These are phyloP conservation scores for Conchocele bisecta DNA, from an alignment of 2,888 invertebrate species.

Conservation along the genomic window DNA sequence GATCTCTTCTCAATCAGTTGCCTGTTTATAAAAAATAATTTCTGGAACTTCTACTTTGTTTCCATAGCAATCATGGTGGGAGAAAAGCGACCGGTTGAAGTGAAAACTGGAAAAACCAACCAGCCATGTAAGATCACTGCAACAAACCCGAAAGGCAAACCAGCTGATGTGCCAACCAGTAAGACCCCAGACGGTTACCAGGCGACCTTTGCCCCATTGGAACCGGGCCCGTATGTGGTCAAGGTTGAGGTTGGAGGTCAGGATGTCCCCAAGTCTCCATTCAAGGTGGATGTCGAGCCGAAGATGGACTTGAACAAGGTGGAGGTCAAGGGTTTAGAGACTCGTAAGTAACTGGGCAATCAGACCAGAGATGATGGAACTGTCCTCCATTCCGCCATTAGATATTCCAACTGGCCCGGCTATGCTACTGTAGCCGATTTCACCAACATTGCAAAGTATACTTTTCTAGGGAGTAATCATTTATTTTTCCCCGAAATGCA, in stretches of 20 bases:
- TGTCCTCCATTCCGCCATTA: too few relatives aligned
- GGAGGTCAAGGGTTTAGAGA: constrained; percentile 90
- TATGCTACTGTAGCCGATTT: too few relatives aligned
- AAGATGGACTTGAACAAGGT: constrained; percentile 79
- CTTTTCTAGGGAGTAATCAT: too few relatives aligned
- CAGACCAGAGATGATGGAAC: too few relatives aligned
- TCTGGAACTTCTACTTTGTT: neutral
- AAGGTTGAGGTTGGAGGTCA: constrained; percentile 82
- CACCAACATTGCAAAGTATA: too few relatives aligned
- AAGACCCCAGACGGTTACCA: constrained; percentile 88
- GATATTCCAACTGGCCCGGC: too few relatives aligned
- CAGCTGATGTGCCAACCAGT: constrained; percentile 88
- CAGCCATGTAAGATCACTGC: constrained; percentile 69
- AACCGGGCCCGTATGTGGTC: constrained; percentile 81
- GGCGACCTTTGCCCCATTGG: constrained; percentile 82
- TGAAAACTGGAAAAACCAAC: constrained; percentile 54
- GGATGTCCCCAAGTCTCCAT: constrained; percentile 82
- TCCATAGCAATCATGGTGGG: constrained; percentile 55
- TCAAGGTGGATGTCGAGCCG: constrained; percentile 81
- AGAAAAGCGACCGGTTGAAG: constrained; percentile 56
- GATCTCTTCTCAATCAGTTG: neutral
- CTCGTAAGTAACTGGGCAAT: constrained; percentile 91
- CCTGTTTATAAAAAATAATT: neutral
- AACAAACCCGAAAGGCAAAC: constrained; percentile 85
- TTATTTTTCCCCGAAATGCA: too few relatives aligned